phyloP scores from a whole-genome alignment of 1,140 invertebrate genomes.

The Microplitis demolitor region DNA sequence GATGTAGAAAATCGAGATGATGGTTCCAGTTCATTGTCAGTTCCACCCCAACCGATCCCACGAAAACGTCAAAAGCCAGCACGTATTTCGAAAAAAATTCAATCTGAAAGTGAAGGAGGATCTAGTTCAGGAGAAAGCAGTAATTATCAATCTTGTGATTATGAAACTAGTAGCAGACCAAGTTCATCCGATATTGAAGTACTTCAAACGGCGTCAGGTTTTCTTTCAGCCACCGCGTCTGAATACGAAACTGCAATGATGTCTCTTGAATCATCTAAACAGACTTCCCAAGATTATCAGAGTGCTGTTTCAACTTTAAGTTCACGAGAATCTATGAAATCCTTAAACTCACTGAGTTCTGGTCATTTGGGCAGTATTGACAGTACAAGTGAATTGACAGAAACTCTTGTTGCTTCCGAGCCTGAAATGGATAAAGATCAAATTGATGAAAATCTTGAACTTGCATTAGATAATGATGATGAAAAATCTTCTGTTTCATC shows the following conservation, averaged over 20 bases:
- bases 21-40: conserved; percentile 36
- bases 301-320: conserved; percentile 83
- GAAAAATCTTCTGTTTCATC: conserved; percentile 47
- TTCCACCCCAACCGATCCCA: conserved; percentile 50
- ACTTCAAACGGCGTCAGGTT: conserved; percentile 60
- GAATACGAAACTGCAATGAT: conserved; percentile 89
- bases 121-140: conserved; percentile 91
- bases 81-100: conserved; percentile 39
- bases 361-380: conserved; percentile 86
- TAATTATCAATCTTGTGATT: conserved; percentile 87
- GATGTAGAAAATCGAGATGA: conserved; percentile 54
- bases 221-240: conserved; percentile 68
- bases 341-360: conserved; percentile 85
- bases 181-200: conserved; percentile 87
- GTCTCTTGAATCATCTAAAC: conserved; percentile 74
- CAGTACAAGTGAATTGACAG: conserved; percentile 83
- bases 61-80: conserved; percentile 50
- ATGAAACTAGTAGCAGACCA: conserved; percentile 76
- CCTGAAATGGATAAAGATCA: conserved; percentile 65
- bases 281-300: conserved; percentile 80
- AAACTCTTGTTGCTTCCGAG: conserved; percentile 85
- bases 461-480: conserved; percentile 46
- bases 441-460: conserved; percentile 51
- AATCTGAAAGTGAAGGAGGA: conserved; percentile 61
- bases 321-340: conserved; percentile 87